Conservation (phyloP, 35 echinoderm and acorn worm genomes). For the Eucidaris tribuloides region DNA sequence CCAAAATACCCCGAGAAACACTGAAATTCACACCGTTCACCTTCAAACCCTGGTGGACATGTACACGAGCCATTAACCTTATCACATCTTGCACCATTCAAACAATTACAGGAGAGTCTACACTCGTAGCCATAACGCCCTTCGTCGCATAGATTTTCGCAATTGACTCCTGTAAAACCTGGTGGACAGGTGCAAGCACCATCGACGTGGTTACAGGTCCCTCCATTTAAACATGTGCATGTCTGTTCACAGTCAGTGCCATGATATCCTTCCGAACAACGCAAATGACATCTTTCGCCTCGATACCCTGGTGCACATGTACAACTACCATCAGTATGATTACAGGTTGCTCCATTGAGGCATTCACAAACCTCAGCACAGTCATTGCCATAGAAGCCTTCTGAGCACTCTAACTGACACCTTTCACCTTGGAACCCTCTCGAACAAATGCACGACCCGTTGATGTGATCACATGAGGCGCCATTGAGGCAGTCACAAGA, state of each 20-base stretch:
- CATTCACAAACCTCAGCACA: constrained; percentile 39
- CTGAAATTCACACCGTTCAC: constrained; percentile 7
- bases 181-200: constrained; percentile 54
- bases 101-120: constrained; percentile 46
- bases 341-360: constrained; percentile 28
- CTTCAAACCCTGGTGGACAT: constrained; percentile 59
- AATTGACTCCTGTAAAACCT: constrained; percentile 61
- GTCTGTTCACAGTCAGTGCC: constrained; percentile 35
- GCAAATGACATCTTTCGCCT: constrained; percentile 29
- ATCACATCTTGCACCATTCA: constrained; percentile 52
- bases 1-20: constrained; percentile 31
- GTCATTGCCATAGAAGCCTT: constrained; percentile 52
- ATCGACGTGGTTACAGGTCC: constrained; percentile 17
- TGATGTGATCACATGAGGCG: constrained; percentile 56
- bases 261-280: constrained; percentile 38
- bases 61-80: constrained; percentile 41
- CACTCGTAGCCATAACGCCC: constrained; percentile 64
- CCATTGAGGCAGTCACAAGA: constrained; percentile 65
- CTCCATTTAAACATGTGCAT: constrained; percentile 67
- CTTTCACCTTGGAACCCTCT: constrained; percentile 60
- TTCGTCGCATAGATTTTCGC: constrained; percentile 39
- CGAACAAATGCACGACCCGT: constrained; percentile 65
- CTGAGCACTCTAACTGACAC: constrained; percentile 61
- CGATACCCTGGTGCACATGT: constrained; percentile 59
- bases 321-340: constrained; percentile 67